A percentile compares a stretch with the other conserved stretches of the same genome.
phyloP scores from a whole-genome alignment of 2,113 vertebrate species.

The Ictalurus furcatus region DNA sequence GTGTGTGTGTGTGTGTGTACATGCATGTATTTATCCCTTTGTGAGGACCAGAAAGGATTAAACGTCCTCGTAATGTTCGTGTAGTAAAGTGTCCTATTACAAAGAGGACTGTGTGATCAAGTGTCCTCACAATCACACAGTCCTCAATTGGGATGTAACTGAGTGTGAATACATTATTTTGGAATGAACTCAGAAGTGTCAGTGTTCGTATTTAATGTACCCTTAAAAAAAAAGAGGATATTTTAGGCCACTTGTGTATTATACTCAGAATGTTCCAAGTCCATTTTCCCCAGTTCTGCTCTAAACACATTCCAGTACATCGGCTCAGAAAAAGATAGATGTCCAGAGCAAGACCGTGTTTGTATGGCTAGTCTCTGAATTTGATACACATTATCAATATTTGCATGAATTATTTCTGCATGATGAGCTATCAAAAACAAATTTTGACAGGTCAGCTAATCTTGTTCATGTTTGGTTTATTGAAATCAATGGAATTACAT shows the following conservation, averaged over 20 bases:
- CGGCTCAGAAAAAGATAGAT: not conserved
- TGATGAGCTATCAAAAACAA: not conserved
- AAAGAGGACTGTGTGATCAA: not conserved
- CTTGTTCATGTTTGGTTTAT: not conserved
- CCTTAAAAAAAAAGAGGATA: not conserved
- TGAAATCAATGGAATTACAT: not conserved
- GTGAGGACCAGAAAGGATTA: no score
- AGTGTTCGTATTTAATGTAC: not conserved
- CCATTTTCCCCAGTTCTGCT: not conserved
- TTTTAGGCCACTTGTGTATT: not conserved
- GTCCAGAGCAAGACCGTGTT: not conserved
- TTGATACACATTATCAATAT: not conserved
- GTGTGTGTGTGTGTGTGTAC: not conserved
- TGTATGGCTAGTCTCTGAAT: not conserved
- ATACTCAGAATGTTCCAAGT: not conserved
- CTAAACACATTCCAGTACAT: not conserved
- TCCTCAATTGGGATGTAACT: not conserved
- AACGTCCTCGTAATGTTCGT: not conserved
- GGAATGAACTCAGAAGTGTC: not conserved
- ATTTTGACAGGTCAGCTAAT: not conserved
- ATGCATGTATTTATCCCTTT: not conserved
- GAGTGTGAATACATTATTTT: not conserved
- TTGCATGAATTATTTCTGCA: not conserved
- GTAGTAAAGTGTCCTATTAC: not conserved
- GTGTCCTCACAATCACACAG: not conserved